Percentiles rank a stretch among this genome's conserved stretches.
Conservation (phyloP, 1,140 invertebrate species). For the Apis florea region DNA sequence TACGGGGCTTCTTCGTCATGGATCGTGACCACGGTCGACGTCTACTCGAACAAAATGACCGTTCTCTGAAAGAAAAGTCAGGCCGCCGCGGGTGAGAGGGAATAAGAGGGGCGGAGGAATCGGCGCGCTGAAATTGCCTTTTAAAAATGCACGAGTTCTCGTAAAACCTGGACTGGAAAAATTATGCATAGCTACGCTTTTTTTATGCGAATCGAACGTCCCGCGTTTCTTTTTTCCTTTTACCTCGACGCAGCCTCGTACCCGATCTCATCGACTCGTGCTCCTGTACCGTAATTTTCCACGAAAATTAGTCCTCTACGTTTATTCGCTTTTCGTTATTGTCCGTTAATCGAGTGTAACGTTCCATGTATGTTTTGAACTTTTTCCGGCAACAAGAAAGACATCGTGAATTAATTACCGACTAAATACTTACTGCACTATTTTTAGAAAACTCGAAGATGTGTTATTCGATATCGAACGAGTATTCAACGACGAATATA, state of each 20-base stretch:
- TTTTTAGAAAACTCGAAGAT: too few relatives aligned
- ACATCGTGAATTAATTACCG: too few relatives aligned
- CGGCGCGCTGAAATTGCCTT: conserved; percentile 32
- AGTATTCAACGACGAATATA: too few relatives aligned
- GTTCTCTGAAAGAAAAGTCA: conserved; percentile 39
- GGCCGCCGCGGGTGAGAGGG: background rate
- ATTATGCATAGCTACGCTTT: conserved; percentile 27
- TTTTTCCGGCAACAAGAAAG: too few relatives aligned
- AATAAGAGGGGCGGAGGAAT: background rate
- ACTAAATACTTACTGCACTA: too few relatives aligned
- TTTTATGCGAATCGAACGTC: conserved; percentile 34
- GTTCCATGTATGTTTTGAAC: too few relatives aligned
- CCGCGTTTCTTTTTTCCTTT: background rate
- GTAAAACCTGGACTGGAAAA: conserved; percentile 40
- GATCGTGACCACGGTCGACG: conserved; percentile 47
- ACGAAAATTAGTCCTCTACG: background rate
- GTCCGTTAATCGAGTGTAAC: background rate
- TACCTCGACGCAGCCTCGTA: background rate
- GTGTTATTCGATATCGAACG: too few relatives aligned
- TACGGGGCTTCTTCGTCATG: conserved; percentile 58
- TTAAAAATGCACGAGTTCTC: conserved; percentile 41
- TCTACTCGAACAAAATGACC: conserved; percentile 53
- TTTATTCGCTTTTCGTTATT: background rate
- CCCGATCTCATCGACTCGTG: background rate
- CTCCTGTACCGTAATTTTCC: background rate